A percentile compares a stretch with the other conserved stretches of the same genome.
Conservation (phyloP, 92 coral and sea anemone genomes). For the Actinostola sp. region DNA sequence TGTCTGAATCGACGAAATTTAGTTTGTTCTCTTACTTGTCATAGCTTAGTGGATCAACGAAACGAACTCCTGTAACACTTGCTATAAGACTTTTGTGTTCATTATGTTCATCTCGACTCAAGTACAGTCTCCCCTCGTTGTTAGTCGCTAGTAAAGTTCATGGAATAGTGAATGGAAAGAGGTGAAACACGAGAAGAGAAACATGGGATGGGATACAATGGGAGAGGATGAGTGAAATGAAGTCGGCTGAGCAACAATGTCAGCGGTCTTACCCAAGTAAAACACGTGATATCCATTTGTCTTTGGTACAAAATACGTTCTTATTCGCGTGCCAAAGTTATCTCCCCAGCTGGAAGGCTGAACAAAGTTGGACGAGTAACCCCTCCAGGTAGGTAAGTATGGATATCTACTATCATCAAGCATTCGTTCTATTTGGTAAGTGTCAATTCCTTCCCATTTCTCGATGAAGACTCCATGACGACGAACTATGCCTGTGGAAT, state of each 20-base stretch:
- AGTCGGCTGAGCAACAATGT: background rate
- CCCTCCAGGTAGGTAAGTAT: slow-evolving; percentile 63
- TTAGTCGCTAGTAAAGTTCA: no score
- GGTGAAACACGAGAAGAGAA: no score
- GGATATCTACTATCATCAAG: slow-evolving; percentile 80
- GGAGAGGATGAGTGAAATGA: background rate
- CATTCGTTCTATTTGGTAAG: slow-evolving; percentile 49
- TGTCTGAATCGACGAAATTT: no score
- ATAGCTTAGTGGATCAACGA: slow-evolving; percentile 20
- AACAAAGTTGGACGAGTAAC: slow-evolving; percentile 56
- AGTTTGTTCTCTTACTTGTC: slow-evolving; percentile 61
- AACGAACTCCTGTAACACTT: slow-evolving; percentile 28
- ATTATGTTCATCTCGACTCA: slow-evolving; percentile 59
- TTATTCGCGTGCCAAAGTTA: slow-evolving; percentile 75
- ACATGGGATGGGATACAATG: background rate
- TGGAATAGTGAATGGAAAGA: no score
- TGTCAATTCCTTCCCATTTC: slow-evolving; percentile 89
- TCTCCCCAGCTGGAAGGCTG: slow-evolving; percentile 85
- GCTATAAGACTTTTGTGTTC: slow-evolving; percentile 47
- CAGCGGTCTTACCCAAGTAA: slow-evolving; percentile 52
- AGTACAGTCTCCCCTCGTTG: slow-evolving; percentile 63
- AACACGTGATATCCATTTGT: slow-evolving; percentile 70
- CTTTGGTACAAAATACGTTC: slow-evolving; percentile 72
- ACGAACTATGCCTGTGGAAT: slow-evolving; percentile 29
- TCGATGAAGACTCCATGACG: slow-evolving; percentile 79